These are phyloP conservation scores for Ectemnius cavifrons DNA, from an alignment of 2,888 invertebrate genomes.

Conservation along the genomic window DNA sequence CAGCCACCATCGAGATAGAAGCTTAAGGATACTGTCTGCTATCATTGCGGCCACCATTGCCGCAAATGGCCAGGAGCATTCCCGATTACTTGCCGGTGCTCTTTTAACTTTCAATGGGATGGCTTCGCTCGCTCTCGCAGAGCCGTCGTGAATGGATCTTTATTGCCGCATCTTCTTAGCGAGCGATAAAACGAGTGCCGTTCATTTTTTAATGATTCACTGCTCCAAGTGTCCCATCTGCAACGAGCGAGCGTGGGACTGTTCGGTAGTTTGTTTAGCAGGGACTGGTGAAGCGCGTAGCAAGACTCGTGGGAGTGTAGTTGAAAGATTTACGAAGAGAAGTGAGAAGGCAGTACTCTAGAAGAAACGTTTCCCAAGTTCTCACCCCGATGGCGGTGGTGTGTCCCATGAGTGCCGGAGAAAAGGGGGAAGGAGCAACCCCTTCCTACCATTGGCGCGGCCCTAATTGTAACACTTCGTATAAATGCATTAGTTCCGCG, in stretches of 20 bases:
- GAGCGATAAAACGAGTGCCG: slow-evolving; percentile 34
- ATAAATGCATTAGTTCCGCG: slow-evolving; percentile 75
- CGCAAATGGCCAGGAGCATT: too few species aligned
- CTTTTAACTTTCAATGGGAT: slow-evolving; percentile 57
- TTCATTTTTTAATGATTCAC: slow-evolving; percentile 63
- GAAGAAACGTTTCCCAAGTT: slow-evolving; percentile 36
- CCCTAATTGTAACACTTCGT: slow-evolving; percentile 76
- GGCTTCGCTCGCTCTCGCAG: slow-evolving; percentile 39
- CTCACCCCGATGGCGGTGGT: neutral
- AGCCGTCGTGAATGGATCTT: slow-evolving; percentile 47
- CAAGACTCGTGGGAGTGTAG: too few species aligned
- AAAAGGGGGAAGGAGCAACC: neutral
- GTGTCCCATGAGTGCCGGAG: neutral
- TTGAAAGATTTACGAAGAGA: slow-evolving; percentile 12
- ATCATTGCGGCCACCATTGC: too few species aligned
- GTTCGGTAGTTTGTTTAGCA: too few species aligned
- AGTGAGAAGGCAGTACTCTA: slow-evolving; percentile 16
- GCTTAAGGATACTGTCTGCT: too few species aligned
- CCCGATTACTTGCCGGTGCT: neutral
- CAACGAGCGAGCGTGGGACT: too few species aligned
- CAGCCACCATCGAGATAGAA: too few species aligned
- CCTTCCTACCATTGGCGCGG: slow-evolving; percentile 13
- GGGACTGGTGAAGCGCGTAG: too few species aligned
- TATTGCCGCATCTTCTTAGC: slow-evolving; percentile 35
- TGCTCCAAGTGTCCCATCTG: neutral